Base-by-base conservation (phyloP, 2,888 invertebrate species). In the Seira musarum region DNA sequence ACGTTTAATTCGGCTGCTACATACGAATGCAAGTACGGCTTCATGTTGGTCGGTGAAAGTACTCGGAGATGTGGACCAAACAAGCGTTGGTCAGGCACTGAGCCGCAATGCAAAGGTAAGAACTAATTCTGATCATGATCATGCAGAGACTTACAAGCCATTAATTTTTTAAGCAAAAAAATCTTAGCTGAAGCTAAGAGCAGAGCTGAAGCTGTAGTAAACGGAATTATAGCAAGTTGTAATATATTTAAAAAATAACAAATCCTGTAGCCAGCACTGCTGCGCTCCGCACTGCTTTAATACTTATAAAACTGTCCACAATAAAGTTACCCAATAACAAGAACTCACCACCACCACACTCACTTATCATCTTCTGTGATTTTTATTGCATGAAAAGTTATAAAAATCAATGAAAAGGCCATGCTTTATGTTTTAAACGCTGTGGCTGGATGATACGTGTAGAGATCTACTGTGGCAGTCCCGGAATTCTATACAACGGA, bases 21-120 rank as follows among this genome's bases (percentile, higher is more conserved):
- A 68, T 99, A 99, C 90, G 96, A 96, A 88, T 99, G 99, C 91
- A 94, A 95, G 88, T 95, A 96, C 88, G 98, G 98, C 10, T 98
- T 94, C 90, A 94, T 95, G 81, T 91, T 99, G 82, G 92, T 96
- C 8, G 99, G 99, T 0, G 95, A 96, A 84, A 92, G 94, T 15
- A 97, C 97, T 1, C 91, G 99, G 86, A 91, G 95, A 63, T 99
- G 99, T 89, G 95, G 96, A 0, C 95, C 97, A 1, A 97, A 98
- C 89, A 94, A 95, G 88, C 94, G 94, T 88, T 99, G 99, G 99
- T 94, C 96, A 22, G 98, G 97, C 49, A 91, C 92, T n/a, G 93
- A 95, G 87, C 98, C 98, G 0, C 90, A 91, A 85, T 99, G 99
- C 89, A 96, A 96, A 93, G 96, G 97, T 96, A 89, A 88, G 35